phyloP scores from a whole-genome alignment of 2,888 invertebrate species.

The Resseliella maxima region DNA sequence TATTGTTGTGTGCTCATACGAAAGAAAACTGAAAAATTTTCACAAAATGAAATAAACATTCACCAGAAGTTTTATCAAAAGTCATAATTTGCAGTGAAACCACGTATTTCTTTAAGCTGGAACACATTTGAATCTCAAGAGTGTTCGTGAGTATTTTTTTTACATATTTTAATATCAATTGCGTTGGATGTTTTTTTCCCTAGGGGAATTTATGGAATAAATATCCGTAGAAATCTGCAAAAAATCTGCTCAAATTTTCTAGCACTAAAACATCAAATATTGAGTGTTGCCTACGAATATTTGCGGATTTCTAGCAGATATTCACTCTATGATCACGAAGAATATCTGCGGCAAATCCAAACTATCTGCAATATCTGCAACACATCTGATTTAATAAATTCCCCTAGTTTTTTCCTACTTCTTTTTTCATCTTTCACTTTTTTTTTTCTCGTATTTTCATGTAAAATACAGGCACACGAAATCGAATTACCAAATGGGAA shows the following conservation, averaged over 20 bases:
- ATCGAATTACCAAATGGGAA: neutral
- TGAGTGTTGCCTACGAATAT: too few species aligned
- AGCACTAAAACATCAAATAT: too few species aligned
- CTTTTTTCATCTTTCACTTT: neutral
- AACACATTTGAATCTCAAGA: neutral
- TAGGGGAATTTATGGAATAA: too few species aligned
- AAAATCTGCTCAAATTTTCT: too few species aligned
- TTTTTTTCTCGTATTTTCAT: neutral
- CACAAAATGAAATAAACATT: neutral
- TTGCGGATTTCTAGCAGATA: too few species aligned
- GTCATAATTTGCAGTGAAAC: neutral
- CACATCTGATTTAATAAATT: too few species aligned
- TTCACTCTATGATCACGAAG: too few species aligned
- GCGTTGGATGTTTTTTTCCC: neutral
- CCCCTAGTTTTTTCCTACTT: neutral
- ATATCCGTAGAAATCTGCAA: too few species aligned
- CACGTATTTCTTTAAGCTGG: neutral
- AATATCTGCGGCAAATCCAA: too few species aligned
- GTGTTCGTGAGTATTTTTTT: neutral
- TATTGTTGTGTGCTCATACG: neutral
- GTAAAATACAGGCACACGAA: neutral
- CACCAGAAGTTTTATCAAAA: conserved; percentile 3
- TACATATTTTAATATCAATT: neutral
- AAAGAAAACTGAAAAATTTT: neutral
- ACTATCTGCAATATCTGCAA: too few species aligned